Evolutionary conservation across 2,888 invertebrate species (phyloP).

Genomic region (Lasioglossum pauxillum): DNA sequence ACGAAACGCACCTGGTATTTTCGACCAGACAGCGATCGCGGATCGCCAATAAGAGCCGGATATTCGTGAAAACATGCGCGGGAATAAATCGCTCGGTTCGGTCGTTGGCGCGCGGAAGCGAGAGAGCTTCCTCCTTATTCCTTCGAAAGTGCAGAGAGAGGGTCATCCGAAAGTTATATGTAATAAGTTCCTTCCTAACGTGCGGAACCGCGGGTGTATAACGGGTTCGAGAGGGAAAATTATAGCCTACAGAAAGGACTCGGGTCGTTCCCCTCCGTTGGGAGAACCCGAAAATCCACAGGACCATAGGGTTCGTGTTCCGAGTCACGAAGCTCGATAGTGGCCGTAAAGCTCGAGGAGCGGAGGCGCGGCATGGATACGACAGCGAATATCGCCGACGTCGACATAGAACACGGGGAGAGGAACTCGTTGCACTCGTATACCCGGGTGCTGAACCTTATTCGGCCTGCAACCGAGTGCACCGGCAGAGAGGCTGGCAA

Average conservation of each 20-base stretch:
- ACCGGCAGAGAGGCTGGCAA: conserved; percentile 46
- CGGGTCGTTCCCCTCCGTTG: conserved; percentile 55
- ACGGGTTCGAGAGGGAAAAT: conserved; percentile 45
- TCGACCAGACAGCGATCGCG: background rate
- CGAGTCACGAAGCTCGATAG: conserved; percentile 70
- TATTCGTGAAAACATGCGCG: conserved; percentile 16
- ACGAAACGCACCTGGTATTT: background rate
- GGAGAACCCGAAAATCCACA: conserved; percentile 65
- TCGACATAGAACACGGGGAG: conserved; percentile 57
- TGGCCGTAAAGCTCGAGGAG: conserved; percentile 63
- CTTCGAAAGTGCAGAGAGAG: conserved; percentile 10
- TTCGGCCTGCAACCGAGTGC: conserved; percentile 45
- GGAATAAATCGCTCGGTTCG: conserved; percentile 40
- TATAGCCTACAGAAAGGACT: conserved; percentile 51
- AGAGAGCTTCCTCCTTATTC: background rate
- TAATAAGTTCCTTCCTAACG: conserved; percentile 52
- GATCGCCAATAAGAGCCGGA: conserved; percentile 26
- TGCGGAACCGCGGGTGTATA: conserved; percentile 46
- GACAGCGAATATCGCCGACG: conserved; percentile 67
- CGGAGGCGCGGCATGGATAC: conserved; percentile 62
- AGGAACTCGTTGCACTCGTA: conserved; percentile 48
- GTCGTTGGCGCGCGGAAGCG: background rate
- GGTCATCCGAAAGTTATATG: conserved; percentile 52
- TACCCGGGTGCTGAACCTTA: conserved; percentile 25
- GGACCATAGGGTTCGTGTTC: conserved; percentile 58